Base-by-base conservation (phyloP, 2,797 vertebrate genomes). In the Glossophaga mutica region DNA sequence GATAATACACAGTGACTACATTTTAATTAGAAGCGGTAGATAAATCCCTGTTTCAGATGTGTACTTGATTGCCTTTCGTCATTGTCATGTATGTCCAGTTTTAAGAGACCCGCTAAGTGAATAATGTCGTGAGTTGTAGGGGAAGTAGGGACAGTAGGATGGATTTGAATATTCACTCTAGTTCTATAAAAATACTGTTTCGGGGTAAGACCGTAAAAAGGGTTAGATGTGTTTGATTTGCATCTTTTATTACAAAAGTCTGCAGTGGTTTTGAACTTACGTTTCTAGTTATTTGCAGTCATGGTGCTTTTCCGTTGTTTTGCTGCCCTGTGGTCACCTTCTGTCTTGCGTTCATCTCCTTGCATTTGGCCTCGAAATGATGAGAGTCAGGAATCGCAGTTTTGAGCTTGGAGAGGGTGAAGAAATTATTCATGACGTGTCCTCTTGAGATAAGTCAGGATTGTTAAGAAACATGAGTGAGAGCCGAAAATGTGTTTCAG, bases 211-310 rank as follows among this genome's bases (percentile, higher is more conserved):
- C n/a, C 37, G 50, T 92, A 87, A 85, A 83, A 92, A 50, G 39
- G 65, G n/a, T n/a, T n/a, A n/a, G n/a, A 76, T 57, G 42, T 14
- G 6, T 81, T 82, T 70, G 10, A 50, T 79, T 94, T 82, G 84
- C 48, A 10, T 68, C 6, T 86, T 79, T 70, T 16, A 16, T 85
- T 88, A 26, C 59, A 83, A 78, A 88, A 70, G 9, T 88, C 86
- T 67, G 59, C 91, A 91, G 52, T 93, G 46, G 29, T 87, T 86
- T 94, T 84, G 2, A 95, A 77, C 59, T 90, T 87, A 79, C 4
- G 22, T 68, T 97, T 96, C 70, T 67, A 88, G 57, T 83, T 73
- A 65, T 65, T 71, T 94, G 50, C 79, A 77, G 73, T 90, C 37
- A 79, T 95, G 74, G 83, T 95, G 88, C 82, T 19, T 90, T 94